phyloP scores from a whole-genome alignment of 1,140 invertebrate species.

The Halictus rubicundus region DNA sequence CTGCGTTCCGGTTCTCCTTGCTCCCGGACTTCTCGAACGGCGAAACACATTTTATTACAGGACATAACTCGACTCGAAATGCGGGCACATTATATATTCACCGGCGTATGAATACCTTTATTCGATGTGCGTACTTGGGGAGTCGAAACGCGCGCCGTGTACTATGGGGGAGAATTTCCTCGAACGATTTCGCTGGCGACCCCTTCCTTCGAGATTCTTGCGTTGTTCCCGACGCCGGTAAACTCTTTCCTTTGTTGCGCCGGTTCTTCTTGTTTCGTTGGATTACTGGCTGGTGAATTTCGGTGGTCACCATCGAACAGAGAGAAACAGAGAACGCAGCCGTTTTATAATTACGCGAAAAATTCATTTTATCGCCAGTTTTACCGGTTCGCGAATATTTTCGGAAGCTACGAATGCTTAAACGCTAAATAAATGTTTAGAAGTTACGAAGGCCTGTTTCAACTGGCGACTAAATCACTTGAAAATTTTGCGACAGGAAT shows the following conservation, averaged over 20 bases:
- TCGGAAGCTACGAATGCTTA: too few species aligned
- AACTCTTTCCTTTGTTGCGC: background rate
- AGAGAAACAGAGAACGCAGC: too few species aligned
- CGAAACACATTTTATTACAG: conserved; percentile 39
- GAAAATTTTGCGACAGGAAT: background rate
- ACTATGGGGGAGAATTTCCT: background rate
- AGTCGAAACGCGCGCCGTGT: background rate
- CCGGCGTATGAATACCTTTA: conserved; percentile 4
- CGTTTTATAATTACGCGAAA: too few species aligned
- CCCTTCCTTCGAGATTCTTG: background rate
- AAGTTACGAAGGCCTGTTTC: too few species aligned
- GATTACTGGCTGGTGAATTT: too few species aligned
- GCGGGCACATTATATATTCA: conserved; percentile 8
- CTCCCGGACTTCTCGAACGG: conserved; percentile 20
- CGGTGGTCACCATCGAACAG: too few species aligned
- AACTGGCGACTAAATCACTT: too few species aligned
- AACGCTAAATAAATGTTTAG: too few species aligned
- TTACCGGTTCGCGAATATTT: too few species aligned
- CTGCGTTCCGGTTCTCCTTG: background rate
- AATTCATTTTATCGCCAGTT: too few species aligned
- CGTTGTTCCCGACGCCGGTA: background rate
- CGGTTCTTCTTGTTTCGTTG: background rate
- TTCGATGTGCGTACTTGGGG: background rate
- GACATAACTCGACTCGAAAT: conserved; percentile 41
- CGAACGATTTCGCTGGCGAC: background rate